These are phyloP conservation scores for Drosophila ustulata DNA, from an alignment of 2,888 invertebrate genomes.

Conservation along the genomic window DNA sequence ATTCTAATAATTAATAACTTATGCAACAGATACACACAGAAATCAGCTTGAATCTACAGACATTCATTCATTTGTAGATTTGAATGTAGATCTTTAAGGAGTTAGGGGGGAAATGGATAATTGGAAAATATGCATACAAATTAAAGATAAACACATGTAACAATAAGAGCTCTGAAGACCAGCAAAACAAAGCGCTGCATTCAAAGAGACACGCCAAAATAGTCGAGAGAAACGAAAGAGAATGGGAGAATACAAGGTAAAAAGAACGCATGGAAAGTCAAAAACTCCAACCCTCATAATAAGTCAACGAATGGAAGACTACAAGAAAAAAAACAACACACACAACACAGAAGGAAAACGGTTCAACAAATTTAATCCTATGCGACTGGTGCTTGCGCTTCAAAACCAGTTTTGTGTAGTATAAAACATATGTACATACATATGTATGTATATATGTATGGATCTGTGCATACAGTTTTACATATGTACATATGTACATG, in stretches of 20 bases:
- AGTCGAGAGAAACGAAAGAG: conserved; percentile 46
- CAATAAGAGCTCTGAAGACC: conserved; percentile 69
- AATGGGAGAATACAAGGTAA: conserved; percentile 51
- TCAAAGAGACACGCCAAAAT: conserved; percentile 55
- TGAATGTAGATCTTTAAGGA: not conserved
- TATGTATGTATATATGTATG: not conserved
- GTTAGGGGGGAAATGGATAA: conserved; percentile 50
- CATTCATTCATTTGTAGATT: not conserved
- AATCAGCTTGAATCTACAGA: not conserved
- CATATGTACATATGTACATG: too few relatives aligned
- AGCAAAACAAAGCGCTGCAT: conserved; percentile 75
- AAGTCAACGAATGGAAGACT: conserved; percentile 75
- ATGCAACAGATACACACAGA: not conserved
- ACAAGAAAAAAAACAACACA: conserved; percentile 55
- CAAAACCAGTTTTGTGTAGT: conserved; percentile 48
- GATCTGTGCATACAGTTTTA: too few relatives aligned
- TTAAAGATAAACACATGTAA: conserved; percentile 75
- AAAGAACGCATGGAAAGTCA: conserved; percentile 70
- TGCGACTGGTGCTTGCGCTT: conserved; percentile 44
- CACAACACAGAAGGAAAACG: conserved; percentile 56
- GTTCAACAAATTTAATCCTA: conserved; percentile 37
- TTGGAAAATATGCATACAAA: conserved; percentile 72
- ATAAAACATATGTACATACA: not conserved
- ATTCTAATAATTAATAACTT: conserved; percentile 4
- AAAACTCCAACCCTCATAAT: conserved; percentile 76